Evolutionary conservation across 2,113 vertebrate species (phyloP), one percentile per base, ranked within the genome.

Genomic region (Trochalopteron elliotii): DNA sequence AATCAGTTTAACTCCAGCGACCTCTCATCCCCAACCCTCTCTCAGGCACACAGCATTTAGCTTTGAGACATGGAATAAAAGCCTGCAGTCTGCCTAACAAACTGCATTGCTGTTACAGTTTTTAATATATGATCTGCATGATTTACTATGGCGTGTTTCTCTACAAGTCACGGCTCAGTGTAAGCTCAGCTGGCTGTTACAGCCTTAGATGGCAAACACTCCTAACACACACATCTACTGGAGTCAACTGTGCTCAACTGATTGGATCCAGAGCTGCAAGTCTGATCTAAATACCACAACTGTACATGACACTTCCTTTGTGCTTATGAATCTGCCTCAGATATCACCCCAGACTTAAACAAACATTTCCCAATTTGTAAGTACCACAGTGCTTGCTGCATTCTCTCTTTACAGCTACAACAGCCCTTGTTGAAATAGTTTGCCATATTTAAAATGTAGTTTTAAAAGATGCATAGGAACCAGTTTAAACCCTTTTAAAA

Each of bases 211-310:
- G 70, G 78, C 59, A 72, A 91, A 67, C 10, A 56, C 30, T 67
- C 68, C 61, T 61, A 57, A 57, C 67, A 93, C 6, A 39, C 2
- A 0, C 14, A 45, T 39, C 70, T 57, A 61, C 8, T 85, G 80
- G 76, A 96, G 63, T 91, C 95, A 88, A 78, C 35, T 80, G 45
- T 14, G 50, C 70, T 93, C 65, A 25, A 57, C n/a, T 85, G 84
- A 94, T 95, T 82, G 77, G 65, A 94, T 93, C 61, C 95, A 94
- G 94, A 94, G 49, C 84, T n/a, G 27, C 63, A 74, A 9, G 67
- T 93, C 60, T 88, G 55, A 83, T 80, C 50, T 81, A 83, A 65
- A 79, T 31, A 82, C 67, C 5, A 10, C 42, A 93, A 76, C 74
- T 79, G 53, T 39, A 69, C 67, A 35, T 14, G 71, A 79, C n/a